phyloP scores from a whole-genome alignment of 2,797 vertebrate genomes.

The Scolopax rusticola region DNA sequence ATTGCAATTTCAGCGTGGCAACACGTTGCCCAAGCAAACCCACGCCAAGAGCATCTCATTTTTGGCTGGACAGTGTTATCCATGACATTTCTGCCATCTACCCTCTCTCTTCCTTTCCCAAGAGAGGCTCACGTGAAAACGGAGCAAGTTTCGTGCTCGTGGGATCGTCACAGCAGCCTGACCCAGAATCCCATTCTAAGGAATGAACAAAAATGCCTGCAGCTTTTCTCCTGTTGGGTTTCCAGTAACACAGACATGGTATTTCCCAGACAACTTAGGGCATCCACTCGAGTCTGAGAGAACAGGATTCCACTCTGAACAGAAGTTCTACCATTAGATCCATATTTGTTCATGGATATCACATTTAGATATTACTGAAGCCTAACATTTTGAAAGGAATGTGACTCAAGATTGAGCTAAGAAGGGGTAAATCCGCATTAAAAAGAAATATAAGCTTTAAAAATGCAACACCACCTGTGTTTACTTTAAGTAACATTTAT shows the following conservation, averaged over 20 bases:
- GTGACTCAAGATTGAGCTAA: background rate
- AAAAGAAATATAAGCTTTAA: background rate
- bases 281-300: background rate
- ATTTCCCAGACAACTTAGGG: background rate
- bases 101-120: background rate
- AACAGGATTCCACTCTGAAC: background rate
- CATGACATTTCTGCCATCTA: background rate
- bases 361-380: background rate
- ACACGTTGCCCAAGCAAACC: background rate
- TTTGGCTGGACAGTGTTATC: background rate
- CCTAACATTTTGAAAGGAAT: background rate
- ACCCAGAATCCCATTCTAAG: background rate
- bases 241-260: background rate
- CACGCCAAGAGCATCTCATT: background rate
- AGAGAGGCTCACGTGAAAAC: background rate
- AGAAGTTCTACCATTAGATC: background rate
- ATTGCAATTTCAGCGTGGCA: background rate
- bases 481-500: background rate
- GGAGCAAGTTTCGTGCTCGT: background rate
- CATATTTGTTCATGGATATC: background rate
- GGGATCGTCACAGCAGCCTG: background rate
- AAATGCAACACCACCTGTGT: background rate
- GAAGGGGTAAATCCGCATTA: background rate
- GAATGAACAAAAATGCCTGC: background rate
- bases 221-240: background rate